These are phyloP conservation scores for Elegia similella DNA, from an alignment of 2,888 invertebrate species.

Conservation along the genomic window DNA sequence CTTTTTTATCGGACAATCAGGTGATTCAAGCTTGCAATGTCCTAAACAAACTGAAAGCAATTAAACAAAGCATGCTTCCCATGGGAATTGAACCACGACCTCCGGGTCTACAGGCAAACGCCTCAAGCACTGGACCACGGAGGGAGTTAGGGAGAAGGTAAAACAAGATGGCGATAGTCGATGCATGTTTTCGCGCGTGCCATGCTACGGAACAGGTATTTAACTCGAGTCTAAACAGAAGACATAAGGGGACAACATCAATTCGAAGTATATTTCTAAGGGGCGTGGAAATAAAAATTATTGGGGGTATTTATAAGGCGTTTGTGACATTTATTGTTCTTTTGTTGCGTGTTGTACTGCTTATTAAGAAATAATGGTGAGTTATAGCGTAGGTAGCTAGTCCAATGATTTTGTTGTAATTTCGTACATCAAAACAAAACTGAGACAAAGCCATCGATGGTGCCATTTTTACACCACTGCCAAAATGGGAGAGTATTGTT, in stretches of 20 bases:
- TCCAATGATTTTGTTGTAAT: slow-evolving; percentile 7
- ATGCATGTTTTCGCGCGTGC: no score
- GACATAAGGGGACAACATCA: slow-evolving; percentile 33
- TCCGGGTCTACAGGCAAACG: no score
- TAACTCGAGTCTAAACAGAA: neutral
- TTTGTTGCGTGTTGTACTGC: slow-evolving; percentile 12
- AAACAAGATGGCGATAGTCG: no score
- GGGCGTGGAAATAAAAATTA: slow-evolving; percentile 53
- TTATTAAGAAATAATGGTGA: slow-evolving; percentile 13
- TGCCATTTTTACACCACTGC: neutral
- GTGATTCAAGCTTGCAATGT: no score
- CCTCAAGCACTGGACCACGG: no score
- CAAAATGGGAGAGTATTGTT: no score
- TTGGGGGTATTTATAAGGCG: slow-evolving; percentile 35
- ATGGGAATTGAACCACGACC: no score
- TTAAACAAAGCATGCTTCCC: no score
- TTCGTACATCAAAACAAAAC: neutral
- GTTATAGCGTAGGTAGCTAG: neutral
- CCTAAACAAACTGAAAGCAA: no score
- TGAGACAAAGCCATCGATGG: neutral
- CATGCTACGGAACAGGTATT: no score
- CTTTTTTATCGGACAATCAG: no score
- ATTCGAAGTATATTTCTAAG: slow-evolving; percentile 36
- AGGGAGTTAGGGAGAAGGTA: no score
- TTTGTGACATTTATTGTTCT: slow-evolving; percentile 20